Evolutionary conservation across 2,113 vertebrate species (phyloP).

Genomic region (Cyprinus carpio): DNA sequence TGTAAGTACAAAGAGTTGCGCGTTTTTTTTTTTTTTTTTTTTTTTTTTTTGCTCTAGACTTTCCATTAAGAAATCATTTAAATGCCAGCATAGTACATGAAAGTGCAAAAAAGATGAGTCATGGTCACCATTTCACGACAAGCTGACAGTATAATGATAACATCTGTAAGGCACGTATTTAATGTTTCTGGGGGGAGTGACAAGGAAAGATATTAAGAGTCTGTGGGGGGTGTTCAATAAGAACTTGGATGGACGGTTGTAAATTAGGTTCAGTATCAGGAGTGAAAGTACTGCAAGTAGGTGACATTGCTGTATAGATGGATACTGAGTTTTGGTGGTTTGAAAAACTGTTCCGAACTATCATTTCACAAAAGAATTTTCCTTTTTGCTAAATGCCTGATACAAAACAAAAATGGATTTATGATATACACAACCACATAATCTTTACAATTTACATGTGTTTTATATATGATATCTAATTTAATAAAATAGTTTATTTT

Average conservation of each 20-base stretch:
- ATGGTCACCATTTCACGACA: conserved; percentile 25
- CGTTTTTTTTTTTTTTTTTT: not conserved
- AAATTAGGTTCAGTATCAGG: conserved; percentile 29
- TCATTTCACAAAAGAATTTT: too few relatives aligned
- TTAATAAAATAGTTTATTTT: too few relatives aligned
- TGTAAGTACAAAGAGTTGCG: not conserved
- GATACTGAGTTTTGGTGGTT: not conserved
- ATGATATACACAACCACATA: not conserved
- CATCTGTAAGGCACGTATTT: conserved; percentile 36
- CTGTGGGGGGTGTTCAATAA: conserved; percentile 23
- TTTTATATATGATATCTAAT: too few relatives aligned
- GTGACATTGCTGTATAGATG: not conserved
- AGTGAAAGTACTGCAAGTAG: conserved; percentile 13
- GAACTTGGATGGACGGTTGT: conserved; percentile 11
- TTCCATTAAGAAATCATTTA: conserved; percentile 47
- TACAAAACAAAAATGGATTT: not conserved
- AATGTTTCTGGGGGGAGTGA: conserved; percentile 8
- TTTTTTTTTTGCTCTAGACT: conserved; percentile 19
- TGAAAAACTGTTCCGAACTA: not conserved
- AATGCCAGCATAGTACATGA: conserved; percentile 48
- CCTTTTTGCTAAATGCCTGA: too few relatives aligned
- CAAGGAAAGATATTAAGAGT: conserved; percentile 17
- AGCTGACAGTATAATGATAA: conserved; percentile 44
- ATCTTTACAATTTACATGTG: too few relatives aligned
- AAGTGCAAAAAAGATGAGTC: conserved; percentile 33